Conservation (phyloP, 1,140 invertebrate species). For the Antheraea mylitta region DNA sequence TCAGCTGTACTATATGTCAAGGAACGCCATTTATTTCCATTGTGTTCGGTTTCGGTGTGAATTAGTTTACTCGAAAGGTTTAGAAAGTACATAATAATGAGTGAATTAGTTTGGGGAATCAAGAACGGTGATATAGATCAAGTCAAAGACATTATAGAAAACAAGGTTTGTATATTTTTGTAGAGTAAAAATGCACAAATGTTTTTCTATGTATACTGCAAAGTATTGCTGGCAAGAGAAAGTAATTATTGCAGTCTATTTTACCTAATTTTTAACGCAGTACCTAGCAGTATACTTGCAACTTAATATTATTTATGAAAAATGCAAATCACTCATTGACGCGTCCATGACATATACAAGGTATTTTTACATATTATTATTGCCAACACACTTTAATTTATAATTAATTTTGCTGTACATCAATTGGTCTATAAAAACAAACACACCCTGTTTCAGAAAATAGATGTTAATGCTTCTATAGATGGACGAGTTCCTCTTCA, state of each 20-base stretch:
- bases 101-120: constrained; percentile 93
- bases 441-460: constrained; percentile 80
- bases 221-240: constrained; percentile 32
- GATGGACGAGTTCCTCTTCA: constrained; percentile 92
- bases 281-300: background rate
- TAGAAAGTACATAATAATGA: constrained; percentile 79
- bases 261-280: background rate
- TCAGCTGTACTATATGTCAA: constrained; percentile 16
- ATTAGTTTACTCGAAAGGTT: constrained; percentile 17
- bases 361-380: constrained; percentile 4
- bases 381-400: background rate
- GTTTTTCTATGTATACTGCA: constrained; percentile 15
- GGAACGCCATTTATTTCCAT: constrained; percentile 24
- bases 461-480: constrained; percentile 91
- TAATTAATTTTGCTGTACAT: background rate
- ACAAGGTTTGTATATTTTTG: constrained; percentile 82
- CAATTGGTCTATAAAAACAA: too few relatives aligned
- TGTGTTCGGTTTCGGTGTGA: constrained; percentile 24
- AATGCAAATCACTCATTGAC: background rate
- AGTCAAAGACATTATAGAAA: constrained; percentile 92
- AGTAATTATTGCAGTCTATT: constrained; percentile 15
- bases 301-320: background rate
- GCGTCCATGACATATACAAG: background rate
- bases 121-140: constrained; percentile 97
- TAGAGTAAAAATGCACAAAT: constrained; percentile 8